Evolutionary conservation across 2,888 invertebrate genomes (phyloP), one percentile per base, ranked within the genome.

Genomic region (Sepioteuthis lessoniana): DNA sequence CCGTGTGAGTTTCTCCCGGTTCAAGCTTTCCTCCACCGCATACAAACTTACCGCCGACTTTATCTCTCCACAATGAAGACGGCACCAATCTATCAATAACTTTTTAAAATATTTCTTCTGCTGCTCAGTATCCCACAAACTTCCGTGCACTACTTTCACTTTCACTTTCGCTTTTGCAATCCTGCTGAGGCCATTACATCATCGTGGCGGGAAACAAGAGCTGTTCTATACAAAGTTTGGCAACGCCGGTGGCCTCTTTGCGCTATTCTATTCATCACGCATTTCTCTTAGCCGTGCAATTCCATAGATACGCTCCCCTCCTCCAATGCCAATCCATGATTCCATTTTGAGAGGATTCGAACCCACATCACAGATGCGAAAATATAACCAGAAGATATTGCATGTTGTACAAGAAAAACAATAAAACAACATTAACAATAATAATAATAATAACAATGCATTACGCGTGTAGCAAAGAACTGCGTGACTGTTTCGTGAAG

Each of bases 171-270:
- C 16, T 35, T 76, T 42, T 7, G 7, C 42, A 5, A 5, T 76
- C 76, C 76, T 35, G 76, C 76, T 76, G 76, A n/a, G 76, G n/a
- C n/a, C 19, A 76, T 76, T 76, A 76, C 76, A 13, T 76, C 76
- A 76, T 76, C n/a, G n/a, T 76, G 76, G 35, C n/a, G n/a, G 76
- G 76, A 76, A 35, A 76, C 25, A 35, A 76, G 76, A 13, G n/a
- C 76, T 35, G 76, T n/a, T 76, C 76, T 76, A 76, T 35, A n/a
- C 76, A 76, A 76, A 76, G 76, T 76, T n/a, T 76, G 76, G n/a
- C n/a, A n/a, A 76, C n/a, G 76, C 76, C 35, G 35, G 16, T 76
- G n/a, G 76, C 76, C 55, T 55, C 55, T 55, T 55, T 7, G 55
- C 55, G 7, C 55, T 28, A 5, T 25, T 25, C 55, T 55, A 55